phyloP scores from a whole-genome alignment of 2,113 vertebrate genomes.

The Psammodynastes pulverulentus region DNA sequence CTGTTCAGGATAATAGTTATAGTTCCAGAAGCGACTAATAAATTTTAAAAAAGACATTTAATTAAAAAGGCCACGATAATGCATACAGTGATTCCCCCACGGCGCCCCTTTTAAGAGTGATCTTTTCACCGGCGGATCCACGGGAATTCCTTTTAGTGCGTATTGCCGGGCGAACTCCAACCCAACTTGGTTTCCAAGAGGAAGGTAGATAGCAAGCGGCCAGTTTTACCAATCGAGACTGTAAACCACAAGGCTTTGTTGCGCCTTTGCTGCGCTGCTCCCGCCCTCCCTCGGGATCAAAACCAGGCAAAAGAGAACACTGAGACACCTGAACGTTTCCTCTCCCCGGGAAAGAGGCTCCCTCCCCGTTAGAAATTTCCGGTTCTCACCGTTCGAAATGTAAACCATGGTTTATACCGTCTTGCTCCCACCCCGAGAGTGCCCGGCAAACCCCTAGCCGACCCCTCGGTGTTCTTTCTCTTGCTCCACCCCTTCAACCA shows the following conservation, averaged over 20 bases:
- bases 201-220: neutral
- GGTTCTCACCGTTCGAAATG: conserved; percentile 86
- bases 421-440: neutral
- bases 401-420: conserved; percentile 76
- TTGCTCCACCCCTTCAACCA: neutral
- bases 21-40: neutral
- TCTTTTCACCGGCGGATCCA: neutral
- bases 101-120: neutral
- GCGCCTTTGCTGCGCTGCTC: neutral
- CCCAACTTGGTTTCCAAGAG: neutral
- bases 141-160: neutral
- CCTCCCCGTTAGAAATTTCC: fast-evolving
- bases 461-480: no score
- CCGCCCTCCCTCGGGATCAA: neutral
- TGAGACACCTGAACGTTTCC: neutral
- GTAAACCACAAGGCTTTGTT: neutral
- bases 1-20: neutral
- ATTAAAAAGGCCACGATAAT: neutral
- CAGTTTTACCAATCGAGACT: neutral
- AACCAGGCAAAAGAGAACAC: neutral
- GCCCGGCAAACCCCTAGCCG: neutral
- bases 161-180: neutral
- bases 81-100: neutral
- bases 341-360: neutral
- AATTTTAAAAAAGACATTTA: no score